Evolutionary conservation across 1,140 invertebrate genomes (phyloP).

Genomic region (Nephotettix cincticeps): DNA sequence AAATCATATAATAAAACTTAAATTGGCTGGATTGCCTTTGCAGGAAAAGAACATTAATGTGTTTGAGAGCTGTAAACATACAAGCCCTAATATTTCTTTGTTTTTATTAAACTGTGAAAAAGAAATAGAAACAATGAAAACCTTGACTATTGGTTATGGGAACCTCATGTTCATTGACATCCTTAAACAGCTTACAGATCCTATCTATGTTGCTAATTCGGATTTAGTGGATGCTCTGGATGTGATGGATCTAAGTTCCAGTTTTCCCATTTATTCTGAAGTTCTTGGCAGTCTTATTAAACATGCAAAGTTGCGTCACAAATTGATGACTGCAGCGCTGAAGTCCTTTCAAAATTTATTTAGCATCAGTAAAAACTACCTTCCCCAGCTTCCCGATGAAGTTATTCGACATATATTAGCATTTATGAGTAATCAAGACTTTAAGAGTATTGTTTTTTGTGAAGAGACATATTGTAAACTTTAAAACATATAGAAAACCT

Average conservation of each 20-base stretch:
- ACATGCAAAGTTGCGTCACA: neutral
- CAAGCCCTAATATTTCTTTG: neutral
- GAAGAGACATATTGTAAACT: too few relatives aligned
- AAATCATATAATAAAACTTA: slow-evolving; percentile 1
- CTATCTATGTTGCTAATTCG: neutral
- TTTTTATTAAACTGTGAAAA: neutral
- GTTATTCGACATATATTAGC: neutral
- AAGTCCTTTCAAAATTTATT: neutral
- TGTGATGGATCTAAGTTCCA: neutral
- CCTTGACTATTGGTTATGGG: neutral
- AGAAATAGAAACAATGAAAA: neutral
- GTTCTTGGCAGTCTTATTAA: neutral
- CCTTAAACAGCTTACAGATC: neutral
- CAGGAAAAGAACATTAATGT: neutral
- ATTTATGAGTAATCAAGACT: neutral
- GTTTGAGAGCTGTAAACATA: too few relatives aligned
- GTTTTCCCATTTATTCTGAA: neutral
- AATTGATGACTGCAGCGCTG: neutral
- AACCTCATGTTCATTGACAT: neutral
- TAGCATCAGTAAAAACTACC: neutral
- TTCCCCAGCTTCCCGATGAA: neutral
- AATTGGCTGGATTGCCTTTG: neutral
- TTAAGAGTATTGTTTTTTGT: neutral
- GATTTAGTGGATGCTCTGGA: neutral
- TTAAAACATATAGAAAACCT: too few relatives aligned